A percentile compares a stretch with the other conserved stretches of the same genome.
Conservation (phyloP, 2,888 invertebrate genomes). For the Dryomyza anilis region DNA sequence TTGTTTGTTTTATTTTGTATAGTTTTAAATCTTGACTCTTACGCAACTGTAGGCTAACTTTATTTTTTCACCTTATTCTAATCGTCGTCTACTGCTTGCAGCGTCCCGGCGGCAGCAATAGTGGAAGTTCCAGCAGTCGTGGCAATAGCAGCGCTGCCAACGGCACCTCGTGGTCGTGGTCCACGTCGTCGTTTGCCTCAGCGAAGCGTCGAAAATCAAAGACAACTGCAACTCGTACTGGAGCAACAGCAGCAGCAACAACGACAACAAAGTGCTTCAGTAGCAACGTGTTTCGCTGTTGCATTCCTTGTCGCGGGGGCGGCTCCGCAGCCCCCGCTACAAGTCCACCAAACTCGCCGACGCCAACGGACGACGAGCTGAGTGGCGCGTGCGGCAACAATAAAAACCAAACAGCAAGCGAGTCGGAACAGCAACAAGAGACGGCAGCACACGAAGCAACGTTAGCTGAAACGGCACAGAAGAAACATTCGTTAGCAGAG, state of each 20-base stretch:
- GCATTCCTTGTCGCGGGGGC: slow-evolving; percentile 84
- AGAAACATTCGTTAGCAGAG: slow-evolving; percentile 53
- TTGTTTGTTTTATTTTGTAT: neutral
- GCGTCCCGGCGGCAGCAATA: slow-evolving; percentile 46
- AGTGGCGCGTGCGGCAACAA: slow-evolving; percentile 12
- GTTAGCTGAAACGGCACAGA: slow-evolving; percentile 30
- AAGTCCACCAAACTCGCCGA: slow-evolving; percentile 63
- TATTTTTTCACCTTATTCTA: neutral
- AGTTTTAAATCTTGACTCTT: neutral
- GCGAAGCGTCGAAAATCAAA: too few relatives aligned
- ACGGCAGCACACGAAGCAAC: slow-evolving; percentile 29
- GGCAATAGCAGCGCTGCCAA: slow-evolving; percentile 37
- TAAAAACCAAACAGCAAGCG: neutral
- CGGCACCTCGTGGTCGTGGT: slow-evolving; percentile 39
- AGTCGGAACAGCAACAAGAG: slow-evolving; percentile 26
- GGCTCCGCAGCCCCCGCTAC: slow-evolving; percentile 69
- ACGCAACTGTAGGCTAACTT: slow-evolving; percentile 1
- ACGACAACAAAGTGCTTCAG: slow-evolving; percentile 60
- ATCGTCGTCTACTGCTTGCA: slow-evolving; percentile 28
- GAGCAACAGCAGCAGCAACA: slow-evolving; percentile 31
- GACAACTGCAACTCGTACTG: too few relatives aligned
- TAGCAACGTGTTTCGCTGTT: slow-evolving; percentile 81
- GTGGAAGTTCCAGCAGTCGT: slow-evolving; percentile 43
- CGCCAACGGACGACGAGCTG: slow-evolving; percentile 49
- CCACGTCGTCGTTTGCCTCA: slow-evolving; percentile 30